These are phyloP conservation scores for Fukomys damarensis DNA, from an alignment of 2,113 vertebrate genomes.

Conservation along the genomic window DNA sequence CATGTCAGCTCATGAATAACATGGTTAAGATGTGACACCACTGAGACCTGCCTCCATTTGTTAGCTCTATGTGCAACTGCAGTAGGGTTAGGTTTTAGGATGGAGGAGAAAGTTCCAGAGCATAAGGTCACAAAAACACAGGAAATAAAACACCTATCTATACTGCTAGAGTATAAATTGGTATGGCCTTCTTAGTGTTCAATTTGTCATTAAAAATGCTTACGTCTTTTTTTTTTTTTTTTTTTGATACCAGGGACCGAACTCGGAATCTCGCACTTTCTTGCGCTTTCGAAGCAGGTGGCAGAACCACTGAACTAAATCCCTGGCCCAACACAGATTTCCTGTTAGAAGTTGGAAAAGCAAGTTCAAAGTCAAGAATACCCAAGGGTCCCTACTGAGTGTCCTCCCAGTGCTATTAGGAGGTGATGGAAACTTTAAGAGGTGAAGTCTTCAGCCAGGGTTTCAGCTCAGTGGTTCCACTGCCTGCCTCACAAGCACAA, in stretches of 20 bases:
- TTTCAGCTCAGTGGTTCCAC: too few species aligned
- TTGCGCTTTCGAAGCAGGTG: too few species aligned
- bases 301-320: too few species aligned
- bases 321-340: neutral
- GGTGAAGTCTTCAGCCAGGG: too few species aligned
- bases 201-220: neutral
- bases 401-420: neutral
- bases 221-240: neutral
- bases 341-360: neutral
- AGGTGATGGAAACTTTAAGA: too few species aligned
- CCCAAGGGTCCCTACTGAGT: neutral
- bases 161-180: neutral
- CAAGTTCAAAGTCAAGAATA: neutral
- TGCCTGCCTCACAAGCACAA: too few species aligned
- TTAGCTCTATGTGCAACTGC: neutral
- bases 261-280: too few species aligned
- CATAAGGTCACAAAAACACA: neutral
- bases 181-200: neutral
- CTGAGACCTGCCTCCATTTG: neutral
- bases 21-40: too few species aligned
- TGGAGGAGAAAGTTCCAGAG: neutral
- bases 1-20: neutral
- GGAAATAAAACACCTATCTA: neutral
- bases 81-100: fast-evolving
- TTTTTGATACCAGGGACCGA: neutral